These are phyloP conservation scores for Lasioglossum albipes DNA, from an alignment of 1,140 invertebrate genomes.

Conservation along the genomic window DNA sequence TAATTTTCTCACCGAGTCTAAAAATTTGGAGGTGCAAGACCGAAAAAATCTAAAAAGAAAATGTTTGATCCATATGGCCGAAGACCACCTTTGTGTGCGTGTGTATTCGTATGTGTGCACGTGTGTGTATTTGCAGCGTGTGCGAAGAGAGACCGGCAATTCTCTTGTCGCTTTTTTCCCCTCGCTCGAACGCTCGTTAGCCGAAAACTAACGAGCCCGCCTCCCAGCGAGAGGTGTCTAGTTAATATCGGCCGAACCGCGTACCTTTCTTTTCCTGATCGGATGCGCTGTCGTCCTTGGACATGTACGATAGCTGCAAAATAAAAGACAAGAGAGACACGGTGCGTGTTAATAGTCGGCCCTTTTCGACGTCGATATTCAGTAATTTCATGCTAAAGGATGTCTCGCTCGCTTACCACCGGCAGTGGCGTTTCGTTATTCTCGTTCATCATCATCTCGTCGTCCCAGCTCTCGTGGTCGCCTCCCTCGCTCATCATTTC, in stretches of 20 bases:
- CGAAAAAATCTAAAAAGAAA: too few species aligned
- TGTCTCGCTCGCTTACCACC: slow-evolving; percentile 65
- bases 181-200: not conserved
- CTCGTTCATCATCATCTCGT: slow-evolving; percentile 76
- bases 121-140: too few species aligned
- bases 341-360: not conserved
- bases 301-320: slow-evolving; percentile 76
- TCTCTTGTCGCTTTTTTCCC: too few species aligned
- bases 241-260: not conserved
- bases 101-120: too few species aligned
- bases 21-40: too few species aligned
- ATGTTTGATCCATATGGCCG: too few species aligned
- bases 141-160: too few species aligned
- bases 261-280: slow-evolving; percentile 81
- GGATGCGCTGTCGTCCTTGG: slow-evolving; percentile 74
- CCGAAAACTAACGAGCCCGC: not conserved
- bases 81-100: too few species aligned
- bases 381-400: not conserved
- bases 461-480: slow-evolving; percentile 78
- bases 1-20: too few species aligned
- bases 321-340: not conserved
- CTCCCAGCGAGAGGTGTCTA: not conserved
- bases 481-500: slow-evolving; percentile 78
- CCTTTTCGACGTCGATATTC: not conserved
- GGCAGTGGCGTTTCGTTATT: slow-evolving; percentile 75